A percentile compares a stretch with the other conserved stretches of the same genome.
Evolutionary conservation across 2,888 invertebrate species (phyloP).

Genomic region (Patella ulyssiponensis): DNA sequence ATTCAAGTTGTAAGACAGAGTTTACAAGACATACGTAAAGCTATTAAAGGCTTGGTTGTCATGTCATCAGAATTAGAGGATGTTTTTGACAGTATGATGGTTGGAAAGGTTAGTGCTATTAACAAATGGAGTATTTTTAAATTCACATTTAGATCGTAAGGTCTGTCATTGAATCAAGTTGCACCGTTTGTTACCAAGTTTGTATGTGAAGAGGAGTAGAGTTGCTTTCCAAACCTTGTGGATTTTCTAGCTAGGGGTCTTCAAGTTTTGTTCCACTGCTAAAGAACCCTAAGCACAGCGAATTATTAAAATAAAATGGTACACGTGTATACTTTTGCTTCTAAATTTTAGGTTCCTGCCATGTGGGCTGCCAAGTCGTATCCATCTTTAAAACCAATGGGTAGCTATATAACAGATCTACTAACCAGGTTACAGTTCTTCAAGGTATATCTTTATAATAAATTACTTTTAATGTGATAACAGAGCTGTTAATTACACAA

Average conservation of each 20-base stretch:
- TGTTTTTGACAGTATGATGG: conserved; percentile 71
- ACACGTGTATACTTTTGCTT: neutral
- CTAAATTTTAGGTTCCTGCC: conserved; percentile 61
- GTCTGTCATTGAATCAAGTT: too few species aligned
- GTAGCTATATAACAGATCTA: conserved; percentile 70
- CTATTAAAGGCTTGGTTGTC: conserved; percentile 70
- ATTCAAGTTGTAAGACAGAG: conserved; percentile 65
- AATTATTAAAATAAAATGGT: too few species aligned
- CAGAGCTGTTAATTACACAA: neutral
- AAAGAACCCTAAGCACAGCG: too few species aligned
- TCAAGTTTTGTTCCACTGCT: too few species aligned
- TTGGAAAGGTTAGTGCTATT: conserved; percentile 64
- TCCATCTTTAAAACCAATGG: conserved; percentile 71
- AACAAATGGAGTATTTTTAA: too few species aligned
- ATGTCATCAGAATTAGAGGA: conserved; percentile 71
- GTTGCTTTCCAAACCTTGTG: too few species aligned
- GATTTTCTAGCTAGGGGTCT: too few species aligned
- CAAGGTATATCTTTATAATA: conserved; percentile 52
- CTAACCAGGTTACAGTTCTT: conserved; percentile 68
- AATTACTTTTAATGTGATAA: neutral
- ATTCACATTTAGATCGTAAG: too few species aligned
- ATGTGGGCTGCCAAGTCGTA: conserved; percentile 72
- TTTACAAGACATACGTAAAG: conserved; percentile 68
- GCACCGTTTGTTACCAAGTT: too few species aligned
- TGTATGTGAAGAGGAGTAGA: too few species aligned